Evolutionary conservation across 2,113 vertebrate genomes (phyloP).

Genomic region (Amazona vittata): DNA sequence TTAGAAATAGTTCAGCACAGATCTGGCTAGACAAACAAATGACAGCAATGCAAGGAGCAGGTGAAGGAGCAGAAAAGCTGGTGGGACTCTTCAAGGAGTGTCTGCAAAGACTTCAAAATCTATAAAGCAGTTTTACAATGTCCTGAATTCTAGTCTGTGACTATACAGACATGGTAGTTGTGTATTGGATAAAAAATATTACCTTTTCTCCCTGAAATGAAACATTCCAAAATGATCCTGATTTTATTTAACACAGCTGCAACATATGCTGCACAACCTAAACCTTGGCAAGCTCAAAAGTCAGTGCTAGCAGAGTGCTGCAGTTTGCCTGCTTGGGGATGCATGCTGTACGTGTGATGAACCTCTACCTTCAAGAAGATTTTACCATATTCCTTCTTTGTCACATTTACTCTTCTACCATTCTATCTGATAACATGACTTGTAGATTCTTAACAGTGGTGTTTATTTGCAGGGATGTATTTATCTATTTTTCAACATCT

Average conservation of each 20-base stretch:
- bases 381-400: neutral
- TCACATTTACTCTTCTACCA: neutral
- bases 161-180: rapidly evolving
- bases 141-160: neutral
- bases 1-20: neutral
- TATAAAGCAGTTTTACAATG: neutral
- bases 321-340: neutral
- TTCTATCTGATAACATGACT: neutral
- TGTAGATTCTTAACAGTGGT: neutral
- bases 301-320: neutral
- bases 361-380: neutral
- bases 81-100: neutral
- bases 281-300: neutral
- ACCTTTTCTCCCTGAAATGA: neutral
- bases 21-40: neutral
- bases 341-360: neutral
- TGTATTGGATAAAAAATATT: neutral
- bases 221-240: neutral
- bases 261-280: neutral
- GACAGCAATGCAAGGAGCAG: neutral
- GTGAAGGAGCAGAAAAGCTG: neutral
- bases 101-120: neutral
- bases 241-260: neutral
- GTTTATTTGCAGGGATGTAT: neutral
- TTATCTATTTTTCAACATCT: neutral